A percentile compares a stretch with the other conserved stretches of the same genome.
Evolutionary conservation across 2,888 invertebrate genomes (phyloP).

Genomic region (Arctia plantaginis): DNA sequence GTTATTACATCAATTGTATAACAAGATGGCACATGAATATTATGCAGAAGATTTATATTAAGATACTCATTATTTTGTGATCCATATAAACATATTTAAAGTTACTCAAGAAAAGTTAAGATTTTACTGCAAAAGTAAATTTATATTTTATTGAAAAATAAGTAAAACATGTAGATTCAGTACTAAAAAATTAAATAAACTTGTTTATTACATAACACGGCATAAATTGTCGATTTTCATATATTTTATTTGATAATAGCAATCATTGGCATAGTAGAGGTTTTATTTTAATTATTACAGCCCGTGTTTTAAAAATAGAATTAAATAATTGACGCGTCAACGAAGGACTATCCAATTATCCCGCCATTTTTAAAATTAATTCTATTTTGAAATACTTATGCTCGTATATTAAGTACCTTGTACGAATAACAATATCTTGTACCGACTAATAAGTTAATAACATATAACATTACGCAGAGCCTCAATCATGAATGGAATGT

Average conservation of each 20-base stretch:
- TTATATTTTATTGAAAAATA: no score
- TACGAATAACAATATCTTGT: not conserved
- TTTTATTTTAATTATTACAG: not conserved
- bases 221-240: no score
- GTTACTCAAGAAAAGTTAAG: no score
- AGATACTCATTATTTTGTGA: not conserved
- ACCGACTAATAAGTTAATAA: constrained; percentile 7
- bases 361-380: not conserved
- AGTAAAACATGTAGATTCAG: no score
- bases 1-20: not conserved
- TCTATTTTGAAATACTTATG: not conserved
- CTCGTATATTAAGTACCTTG: not conserved
- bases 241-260: no score
- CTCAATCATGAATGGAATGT: constrained; percentile 41
- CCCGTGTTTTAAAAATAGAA: not conserved
- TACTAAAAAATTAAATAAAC: no score
- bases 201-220: no score
- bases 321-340: not conserved
- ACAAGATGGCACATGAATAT: not conserved
- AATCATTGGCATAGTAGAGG: no score
- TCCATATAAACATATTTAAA: not conserved
- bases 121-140: no score
- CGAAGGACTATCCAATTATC: not conserved
- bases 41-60: not conserved
- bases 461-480: constrained; percentile 9